Base-by-base conservation (phyloP, 2,113 vertebrate genomes). In the Osmerus eperlanus region DNA sequence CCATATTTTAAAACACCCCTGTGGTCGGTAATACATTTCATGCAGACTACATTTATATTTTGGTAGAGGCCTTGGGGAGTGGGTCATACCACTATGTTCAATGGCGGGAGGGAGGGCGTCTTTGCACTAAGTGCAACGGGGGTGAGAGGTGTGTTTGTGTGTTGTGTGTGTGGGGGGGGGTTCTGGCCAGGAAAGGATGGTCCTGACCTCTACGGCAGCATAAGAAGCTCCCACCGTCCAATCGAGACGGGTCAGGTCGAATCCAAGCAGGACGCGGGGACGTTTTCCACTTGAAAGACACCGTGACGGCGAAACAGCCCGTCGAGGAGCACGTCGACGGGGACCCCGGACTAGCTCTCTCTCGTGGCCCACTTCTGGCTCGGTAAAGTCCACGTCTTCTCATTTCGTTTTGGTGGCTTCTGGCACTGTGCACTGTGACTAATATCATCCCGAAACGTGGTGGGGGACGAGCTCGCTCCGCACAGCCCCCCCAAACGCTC, bases 1-100 rank as follows among this genome's bases (percentile, higher is more conserved):
- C 61, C 69, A 72, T 61, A 25, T 75, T 76, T 72, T 78, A 59
- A 68, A 77, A 78, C 72, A 61, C 60, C 65, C 66, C 52, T 66
- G 79, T 65, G 76, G 78, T 71, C 18, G 58, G 68, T 14, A 79
- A 28, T 62, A 66, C 47, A 54, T 77, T 85, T 81, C 65, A 83
- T 76, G 25, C 60, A 0, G 9, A 71, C 36, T 66, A 67, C 52
- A 55, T 83, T 79, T 78, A 71, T 66, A 75, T 84, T 78, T 61
- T 55, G 12, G 41, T 69, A 68, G 55, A 65, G 51, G 32, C 68
- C 70, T 76, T 59, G 12, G 53, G 70, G 70, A 71, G 75, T 3
- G 9, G 58, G 70, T 23, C 51, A 18, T 29, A 67, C 12, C 71
- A 55, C 71, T 72, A 41, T 23, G 13, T 36, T 67, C 58, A 16